Base-by-base conservation (phyloP, 1,140 invertebrate genomes). In the Neoseiulus cucumeris region DNA sequence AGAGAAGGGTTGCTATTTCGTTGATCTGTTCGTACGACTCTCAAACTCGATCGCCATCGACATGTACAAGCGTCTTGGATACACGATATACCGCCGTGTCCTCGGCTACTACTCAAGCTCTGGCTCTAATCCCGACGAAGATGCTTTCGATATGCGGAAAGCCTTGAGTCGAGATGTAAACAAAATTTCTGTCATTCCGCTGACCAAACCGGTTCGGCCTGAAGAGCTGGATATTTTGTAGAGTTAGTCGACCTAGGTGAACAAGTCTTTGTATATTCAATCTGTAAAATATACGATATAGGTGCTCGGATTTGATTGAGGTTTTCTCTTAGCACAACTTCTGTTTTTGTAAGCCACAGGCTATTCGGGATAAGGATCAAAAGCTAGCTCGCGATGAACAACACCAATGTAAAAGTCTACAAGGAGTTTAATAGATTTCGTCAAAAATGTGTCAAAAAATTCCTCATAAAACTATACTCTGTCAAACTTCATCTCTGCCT, bases 71-170 rank as follows among this genome's bases (percentile, higher is more conserved):
- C 87, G 87, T 75, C 76, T 98, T 44, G 94, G 92, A n/a, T 98
- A 98, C 74, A 90, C 91, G 69, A 88, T 98, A 0, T 98, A 97
- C 75, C 78, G 94, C 67, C 88, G 87, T 45, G 91, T 98, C 59
- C 77, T 98, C 64, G 92, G 97, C 78, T 98, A 98, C 80, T 98
- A 98, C 75, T 91, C 88, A 47, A 29, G 25, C 17, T 59, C 51
- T 1, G 51, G 51, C 22, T 91, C 91, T 41, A 87, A 92, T 78
- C 88, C 89, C 29, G 93, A 97, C 79, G 94, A 98, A 84, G 89
- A 98, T 83, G 95, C 93, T 68, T 98, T 89, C 83, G 92, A 98
- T 82, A 98, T 98, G 94, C 82, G 94, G 72, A 98, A 98, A 82
- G 92, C 93, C 0, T 79, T 96, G 71, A 91, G 91, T 1, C 81